Evolutionary conservation across 2,888 invertebrate genomes (phyloP).

Genomic region (Allygus modestus): DNA sequence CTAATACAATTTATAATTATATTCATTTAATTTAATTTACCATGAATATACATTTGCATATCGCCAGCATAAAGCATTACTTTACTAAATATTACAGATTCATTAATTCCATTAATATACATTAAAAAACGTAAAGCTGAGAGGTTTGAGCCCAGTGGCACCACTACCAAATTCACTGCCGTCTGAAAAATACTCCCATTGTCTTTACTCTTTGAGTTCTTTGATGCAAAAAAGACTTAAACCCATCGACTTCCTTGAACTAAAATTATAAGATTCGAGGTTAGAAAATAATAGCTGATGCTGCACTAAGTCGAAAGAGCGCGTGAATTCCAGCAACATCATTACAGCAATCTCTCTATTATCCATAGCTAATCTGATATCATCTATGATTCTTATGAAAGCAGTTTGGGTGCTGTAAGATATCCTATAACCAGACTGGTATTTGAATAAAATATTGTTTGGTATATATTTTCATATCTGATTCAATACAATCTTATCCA

Average conservation of each 20-base stretch:
- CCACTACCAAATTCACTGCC: no score
- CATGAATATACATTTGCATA: no score
- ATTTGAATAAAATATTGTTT: background rate
- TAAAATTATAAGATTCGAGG: slow-evolving; percentile 23
- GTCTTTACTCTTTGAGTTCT: background rate
- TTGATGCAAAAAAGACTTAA: background rate
- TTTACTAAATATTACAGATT: no score
- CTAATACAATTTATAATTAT: no score
- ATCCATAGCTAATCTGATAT: slow-evolving; percentile 14
- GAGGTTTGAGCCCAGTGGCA: no score
- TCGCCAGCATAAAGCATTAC: no score
- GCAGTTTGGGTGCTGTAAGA: background rate
- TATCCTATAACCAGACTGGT: background rate
- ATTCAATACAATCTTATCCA: slow-evolving; percentile 1
- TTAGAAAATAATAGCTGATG: background rate
- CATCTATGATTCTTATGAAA: background rate
- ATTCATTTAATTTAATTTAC: no score
- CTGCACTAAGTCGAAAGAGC: background rate
- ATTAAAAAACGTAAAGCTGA: no score
- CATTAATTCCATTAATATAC: no score
- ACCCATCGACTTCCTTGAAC: background rate
- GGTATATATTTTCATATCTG: background rate
- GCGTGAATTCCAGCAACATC: background rate
- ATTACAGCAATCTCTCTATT: background rate
- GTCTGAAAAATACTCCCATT: background rate